Base-by-base conservation (phyloP, 2,113 vertebrate genomes). In the Sphaerodactylus townsendi region DNA sequence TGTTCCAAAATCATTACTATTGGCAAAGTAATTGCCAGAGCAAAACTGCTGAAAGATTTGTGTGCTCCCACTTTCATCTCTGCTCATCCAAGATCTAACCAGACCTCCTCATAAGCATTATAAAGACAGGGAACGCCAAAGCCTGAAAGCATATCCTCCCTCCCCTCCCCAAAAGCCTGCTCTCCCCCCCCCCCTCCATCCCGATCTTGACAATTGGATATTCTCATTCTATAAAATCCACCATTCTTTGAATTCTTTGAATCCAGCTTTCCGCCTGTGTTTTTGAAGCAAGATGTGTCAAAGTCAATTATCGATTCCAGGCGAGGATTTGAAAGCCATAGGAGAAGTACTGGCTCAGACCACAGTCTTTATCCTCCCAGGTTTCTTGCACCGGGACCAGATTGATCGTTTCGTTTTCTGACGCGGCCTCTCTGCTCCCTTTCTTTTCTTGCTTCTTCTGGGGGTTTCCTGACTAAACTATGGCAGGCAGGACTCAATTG, bases 391-490 rank as follows among this genome's bases (percentile, higher is more conserved):
- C 83, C 50, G 0, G 46, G 56, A 89, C 83, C 66, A 85, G 90
- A 88, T 93, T 94, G 92, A 94, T 95, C 85, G 86, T 86, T 84
- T 86, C 91, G 66, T 87, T 94, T 93, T 92, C 92, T 94, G 6
- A 92, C 91, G 82, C 90, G 73, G n/a, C 41, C 79, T 28, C 7
- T 6, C 85, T 72, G 82, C 79, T 91, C 91, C 90, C 85, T 90
- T 89, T 88, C 87, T 92, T 92, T 87, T 75, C 89, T 68, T 64
- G 87, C 85, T 88, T 82, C 92, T 92, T 90, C 88, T 92, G 94
- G 93, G 93, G 90, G 93, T n/a, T 95, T 94, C 93, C 94, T 90
- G 92, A 93, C 92, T 93, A 95, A 95, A 95, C 93, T 93, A 88
- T 88, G 93, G 94, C 93, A 84, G 79, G 80, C 83, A 85, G 86